Base-by-base conservation (phyloP, 2,113 vertebrate species). In the Nothobranchius furzeri region DNA sequence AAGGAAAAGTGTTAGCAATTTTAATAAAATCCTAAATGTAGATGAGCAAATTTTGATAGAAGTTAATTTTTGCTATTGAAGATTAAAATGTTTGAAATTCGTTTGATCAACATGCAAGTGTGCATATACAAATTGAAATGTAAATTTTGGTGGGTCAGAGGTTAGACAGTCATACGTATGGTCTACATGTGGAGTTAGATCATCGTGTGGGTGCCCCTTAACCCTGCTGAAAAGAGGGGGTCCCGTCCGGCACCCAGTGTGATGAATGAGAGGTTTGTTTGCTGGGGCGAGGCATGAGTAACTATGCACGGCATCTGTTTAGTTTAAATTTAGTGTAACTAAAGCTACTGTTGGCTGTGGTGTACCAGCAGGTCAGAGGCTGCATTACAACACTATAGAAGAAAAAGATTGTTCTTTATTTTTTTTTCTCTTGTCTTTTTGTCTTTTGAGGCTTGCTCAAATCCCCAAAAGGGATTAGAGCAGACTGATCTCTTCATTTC, bases 241-340 rank as follows among this genome's bases (percentile, higher is more conserved):
- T 85, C 84, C 70, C 13, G 74, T 70, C 70, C 13, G 74, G 71
- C 75, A 63, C 61, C 78, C 54, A 64, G 60, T 62, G 76, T 85
- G 83, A 87, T 91, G 91, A 88, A 89, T 87, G 86, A 88, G 89
- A 87, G 76, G 70, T 89, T 92, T 93, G 90, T 93, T 93, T 90
- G 84, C 83, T 37, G 68, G 91, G 91, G 90, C 50, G 85, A 91
- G 90, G 91, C 90, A 91, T 83, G 85, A 91, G 88, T 89, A 92
- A 90, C 84, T 90, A 93, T 93, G 92, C 86, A 85, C 89, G 92
- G 92, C 91, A 94, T 93, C 91, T 92, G 91, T 93, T 89, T 93
- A 91, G 91, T 93, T 94, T 93, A 94, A 94, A 93, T 93, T 93
- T 92, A 94, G 93, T 92, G 91, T 93, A 94, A 93, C 92, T 88